phyloP scores from a whole-genome alignment of 1,140 invertebrate species.

The Mizuhopecten yessoensis region DNA sequence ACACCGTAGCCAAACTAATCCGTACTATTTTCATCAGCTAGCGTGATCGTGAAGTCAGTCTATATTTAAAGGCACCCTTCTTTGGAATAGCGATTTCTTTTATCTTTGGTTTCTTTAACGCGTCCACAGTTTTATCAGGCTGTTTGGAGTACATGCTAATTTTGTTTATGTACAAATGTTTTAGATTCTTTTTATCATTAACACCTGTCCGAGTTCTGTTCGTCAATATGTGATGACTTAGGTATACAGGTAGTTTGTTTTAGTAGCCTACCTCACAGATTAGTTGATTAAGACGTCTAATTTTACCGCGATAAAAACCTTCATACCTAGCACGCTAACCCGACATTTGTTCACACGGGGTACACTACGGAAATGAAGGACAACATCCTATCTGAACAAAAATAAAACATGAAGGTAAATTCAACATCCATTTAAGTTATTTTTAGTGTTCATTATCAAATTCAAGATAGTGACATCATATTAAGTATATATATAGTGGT shows the following conservation, averaged over 20 bases:
- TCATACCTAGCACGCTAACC: not conserved
- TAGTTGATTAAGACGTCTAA: not conserved
- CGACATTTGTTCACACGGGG: not conserved
- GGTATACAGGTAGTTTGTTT: not conserved
- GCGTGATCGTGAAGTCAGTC: not conserved
- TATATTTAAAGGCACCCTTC: not conserved
- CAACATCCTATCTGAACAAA: no score
- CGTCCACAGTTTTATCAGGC: not conserved
- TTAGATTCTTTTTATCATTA: not conserved
- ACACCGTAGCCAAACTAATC: not conserved
- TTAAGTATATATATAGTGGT: no score
- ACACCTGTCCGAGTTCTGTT: not conserved
- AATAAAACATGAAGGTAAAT: no score
- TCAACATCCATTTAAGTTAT: no score
- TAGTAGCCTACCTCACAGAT: not conserved
- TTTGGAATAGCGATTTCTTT: conserved; percentile 17
- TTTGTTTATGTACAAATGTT: conserved; percentile 36
- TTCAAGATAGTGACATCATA: no score
- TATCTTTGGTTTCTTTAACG: not conserved
- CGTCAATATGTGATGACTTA: not conserved
- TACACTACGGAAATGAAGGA: no score
- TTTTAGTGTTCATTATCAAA: no score
- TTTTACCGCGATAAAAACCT: not conserved
- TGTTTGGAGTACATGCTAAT: not conserved
- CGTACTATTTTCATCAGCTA: not conserved